These are phyloP conservation scores for Nyleta sp. DNA, from an alignment of 2,888 invertebrate genomes.

Conservation along the genomic window DNA sequence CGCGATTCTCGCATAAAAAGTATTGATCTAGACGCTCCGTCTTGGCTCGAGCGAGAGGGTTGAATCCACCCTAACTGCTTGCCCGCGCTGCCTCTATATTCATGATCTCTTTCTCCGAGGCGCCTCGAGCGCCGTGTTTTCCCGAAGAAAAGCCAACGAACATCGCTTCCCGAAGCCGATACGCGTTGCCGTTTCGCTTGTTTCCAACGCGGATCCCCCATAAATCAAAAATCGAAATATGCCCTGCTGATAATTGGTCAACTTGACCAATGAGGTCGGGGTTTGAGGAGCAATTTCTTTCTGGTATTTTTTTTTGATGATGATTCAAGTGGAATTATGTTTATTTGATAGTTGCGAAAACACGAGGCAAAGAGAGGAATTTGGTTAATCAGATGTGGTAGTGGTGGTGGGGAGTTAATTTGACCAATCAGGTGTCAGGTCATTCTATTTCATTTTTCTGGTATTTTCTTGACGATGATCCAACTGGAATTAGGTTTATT, in stretches of 20 bases:
- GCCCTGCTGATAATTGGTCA: slow-evolving; percentile 13
- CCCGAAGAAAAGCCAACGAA: slow-evolving; percentile 44
- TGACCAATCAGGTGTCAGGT: too few species aligned
- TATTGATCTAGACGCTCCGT: slow-evolving; percentile 79
- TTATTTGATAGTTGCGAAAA: too few species aligned
- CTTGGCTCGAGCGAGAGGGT: slow-evolving; percentile 78
- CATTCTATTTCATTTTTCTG: too few species aligned
- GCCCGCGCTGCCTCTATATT: slow-evolving; percentile 80
- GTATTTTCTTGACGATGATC: too few species aligned
- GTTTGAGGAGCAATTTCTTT: too few species aligned
- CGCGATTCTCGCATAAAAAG: slow-evolving; percentile 80
- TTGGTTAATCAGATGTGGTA: too few species aligned
- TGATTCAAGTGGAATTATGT: too few species aligned
- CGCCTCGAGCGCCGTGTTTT: slow-evolving; percentile 60
- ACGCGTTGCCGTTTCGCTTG: slow-evolving; percentile 20
- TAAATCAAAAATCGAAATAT: slow-evolving; percentile 30
- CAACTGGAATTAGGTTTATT: too few species aligned
- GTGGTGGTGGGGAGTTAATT: too few species aligned
- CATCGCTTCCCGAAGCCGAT: slow-evolving; percentile 37
- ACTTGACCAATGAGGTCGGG: not conserved
- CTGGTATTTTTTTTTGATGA: too few species aligned
- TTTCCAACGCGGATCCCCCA: slow-evolving; percentile 14
- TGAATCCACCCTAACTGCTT: slow-evolving; percentile 80
- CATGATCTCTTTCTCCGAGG: slow-evolving; percentile 77
- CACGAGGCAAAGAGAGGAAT: too few species aligned